Evolutionary conservation across 2,888 invertebrate species (phyloP).

Genomic region (Xanthorhoe designata): DNA sequence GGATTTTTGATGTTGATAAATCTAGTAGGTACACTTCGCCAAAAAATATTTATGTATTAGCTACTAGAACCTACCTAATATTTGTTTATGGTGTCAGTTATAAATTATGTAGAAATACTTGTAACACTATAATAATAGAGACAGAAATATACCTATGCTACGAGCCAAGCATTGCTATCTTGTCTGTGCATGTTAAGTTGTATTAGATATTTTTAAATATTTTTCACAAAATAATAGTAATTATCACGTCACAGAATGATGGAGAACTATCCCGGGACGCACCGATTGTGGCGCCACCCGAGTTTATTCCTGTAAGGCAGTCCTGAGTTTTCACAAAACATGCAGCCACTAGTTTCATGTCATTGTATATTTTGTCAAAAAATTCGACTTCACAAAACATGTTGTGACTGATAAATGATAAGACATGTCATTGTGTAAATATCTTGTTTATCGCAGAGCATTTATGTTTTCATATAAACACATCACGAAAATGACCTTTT

Average conservation of each 20-base stretch:
- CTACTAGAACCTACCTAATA: neutral
- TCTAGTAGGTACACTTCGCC: too few relatives aligned
- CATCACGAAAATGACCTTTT: neutral
- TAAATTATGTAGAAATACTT: too few relatives aligned
- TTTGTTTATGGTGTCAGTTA: too few relatives aligned
- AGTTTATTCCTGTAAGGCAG: conserved; percentile 61
- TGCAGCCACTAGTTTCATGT: conserved; percentile 51
- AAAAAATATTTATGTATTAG: neutral
- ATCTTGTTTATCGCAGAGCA: conserved; percentile 22
- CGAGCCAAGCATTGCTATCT: neutral
- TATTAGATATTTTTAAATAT: neutral
- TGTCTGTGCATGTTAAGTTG: neutral
- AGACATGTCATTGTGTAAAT: conserved; percentile 2
- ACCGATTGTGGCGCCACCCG: conserved; percentile 56
- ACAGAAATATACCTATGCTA: too few relatives aligned
- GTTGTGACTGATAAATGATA: neutral
- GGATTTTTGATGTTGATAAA: neutral
- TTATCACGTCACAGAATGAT: conserved; percentile 38
- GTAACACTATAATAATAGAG: too few relatives aligned
- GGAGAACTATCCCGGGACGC: conserved; percentile 50
- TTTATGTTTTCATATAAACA: too few relatives aligned
- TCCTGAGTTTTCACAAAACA: conserved; percentile 44
- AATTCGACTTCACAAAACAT: neutral
- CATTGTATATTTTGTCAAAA: conserved; percentile 49
- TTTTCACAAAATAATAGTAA: conserved; percentile 13